Base-by-base conservation (phyloP, 2,113 vertebrate species). In the Aphelocoma coerulescens region DNA sequence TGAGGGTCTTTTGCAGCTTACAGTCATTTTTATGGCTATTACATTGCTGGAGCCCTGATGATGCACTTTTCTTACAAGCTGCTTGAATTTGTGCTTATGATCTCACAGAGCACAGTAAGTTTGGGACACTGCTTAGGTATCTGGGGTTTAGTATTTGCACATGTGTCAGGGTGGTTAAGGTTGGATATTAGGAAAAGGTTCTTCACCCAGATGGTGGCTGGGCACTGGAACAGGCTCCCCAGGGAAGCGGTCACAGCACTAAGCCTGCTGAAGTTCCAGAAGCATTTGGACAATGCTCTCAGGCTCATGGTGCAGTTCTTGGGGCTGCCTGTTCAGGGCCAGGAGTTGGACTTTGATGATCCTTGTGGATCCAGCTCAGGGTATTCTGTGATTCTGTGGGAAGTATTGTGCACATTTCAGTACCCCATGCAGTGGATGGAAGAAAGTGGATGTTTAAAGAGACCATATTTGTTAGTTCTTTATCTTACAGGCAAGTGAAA, bases 21-120 rank as follows among this genome's bases (percentile, higher is more conserved):
- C 39, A 67, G 20, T 39, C 11, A 16, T 76, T 94, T 91, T 83
- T 69, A 49, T 0, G 3, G 48, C 14, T 37, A 1, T 55, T 61
- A 71, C 51, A 27, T 66, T 62, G 39, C 43, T 93, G 82, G 46
- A 77, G 57, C 54, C 35, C 28, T 68, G 32, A 74, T 75, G 59
- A 24, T 58, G 23, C n/a, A 49, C 22, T 77, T 90, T 49, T 44
- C 35, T 63, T 55, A 75, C 24, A 54, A 76, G 39, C 35, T 90
- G 39, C 78, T 66, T 80, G 43, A 80, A 23, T 80, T 77, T 82
- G 63, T n/a, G 44, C 20, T 39, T 66, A 22, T 35, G 57, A 32
- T 93, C 1, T 1, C 67, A 58, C 39, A 55, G 59, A 76, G 26
- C 0, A 0, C 16, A 37, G 1, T 32, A 32, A 52, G 14, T 78